Evolutionary conservation across 1,140 invertebrate species (phyloP).

Genomic region (Diachasmimorpha longicaudata): DNA sequence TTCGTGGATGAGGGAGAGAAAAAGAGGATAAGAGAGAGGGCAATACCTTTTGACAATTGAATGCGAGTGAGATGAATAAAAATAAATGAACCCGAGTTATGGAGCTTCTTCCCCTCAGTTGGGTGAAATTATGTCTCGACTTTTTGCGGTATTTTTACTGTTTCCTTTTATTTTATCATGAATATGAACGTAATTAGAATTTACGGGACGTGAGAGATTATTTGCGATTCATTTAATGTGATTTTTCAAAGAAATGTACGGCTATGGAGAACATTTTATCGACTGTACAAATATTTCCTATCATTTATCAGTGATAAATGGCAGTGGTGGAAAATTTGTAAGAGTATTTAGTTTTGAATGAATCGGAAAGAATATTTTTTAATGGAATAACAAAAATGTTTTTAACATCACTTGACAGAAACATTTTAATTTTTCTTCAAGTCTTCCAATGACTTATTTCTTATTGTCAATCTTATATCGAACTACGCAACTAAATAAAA

Average conservation of each 20-base stretch:
- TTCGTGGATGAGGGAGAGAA: conserved; percentile 25
- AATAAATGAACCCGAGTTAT: conserved; percentile 14
- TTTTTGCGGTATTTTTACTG: background rate
- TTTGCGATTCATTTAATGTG: background rate
- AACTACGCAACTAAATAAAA: background rate
- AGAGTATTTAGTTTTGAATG: too few species aligned
- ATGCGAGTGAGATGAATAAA: conserved; percentile 3
- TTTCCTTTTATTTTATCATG: background rate
- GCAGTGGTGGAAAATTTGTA: too few species aligned
- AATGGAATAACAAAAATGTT: too few species aligned
- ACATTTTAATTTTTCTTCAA: background rate
- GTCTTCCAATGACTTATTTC: conserved; percentile 53
- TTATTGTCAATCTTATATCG: background rate
- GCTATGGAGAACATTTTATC: too few species aligned
- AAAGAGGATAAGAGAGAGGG: background rate
- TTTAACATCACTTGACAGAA: background rate
- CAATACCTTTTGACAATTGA: background rate
- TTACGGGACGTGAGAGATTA: background rate
- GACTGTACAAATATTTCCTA: too few species aligned
- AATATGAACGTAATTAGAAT: background rate
- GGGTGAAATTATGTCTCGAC: background rate
- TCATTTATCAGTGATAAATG: too few species aligned
- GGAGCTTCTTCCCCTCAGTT: background rate
- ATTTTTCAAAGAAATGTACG: background rate
- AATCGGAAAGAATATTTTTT: too few species aligned